Base-by-base conservation (phyloP, 2,888 invertebrate genomes). In the Ischnura elegans region DNA sequence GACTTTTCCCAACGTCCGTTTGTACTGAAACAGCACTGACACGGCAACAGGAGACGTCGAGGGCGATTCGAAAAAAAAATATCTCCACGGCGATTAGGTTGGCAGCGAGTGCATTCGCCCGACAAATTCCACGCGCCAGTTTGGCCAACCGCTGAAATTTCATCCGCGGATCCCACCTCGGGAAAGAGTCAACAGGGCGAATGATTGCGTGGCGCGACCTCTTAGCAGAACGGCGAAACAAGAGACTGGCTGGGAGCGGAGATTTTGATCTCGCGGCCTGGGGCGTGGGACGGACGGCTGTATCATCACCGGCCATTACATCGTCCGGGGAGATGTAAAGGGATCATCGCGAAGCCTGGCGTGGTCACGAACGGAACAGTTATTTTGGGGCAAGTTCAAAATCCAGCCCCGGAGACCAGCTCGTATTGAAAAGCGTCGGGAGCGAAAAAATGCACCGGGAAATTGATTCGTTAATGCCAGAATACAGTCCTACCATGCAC, bases 91-190 rank as follows among this genome's bases (percentile, higher is more conserved):
- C 76, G 76, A 76, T 36, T 29, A 36, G 76, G 76, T 36, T 76
- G 76, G 76, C 36, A 76, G 76, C 29, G 16, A 76, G 76, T 10
- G 76, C 76, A 76, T 76, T 76, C 76, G 76, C 36, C 76, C 76
- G 36, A 76, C 76, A 76, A 29, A 76, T 76, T 76, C 76, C 76
- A 76, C 76, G 76, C 76, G 76, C n/a, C 76, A 76, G 76, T 76
- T n/a, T 76, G 76, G 76, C 76, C 76, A 76, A 76, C 76, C 76
- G 16, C 76, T 76, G 25, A 29, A 76, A 76, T 76, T 76, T 76
- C 36, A 76, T 76, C 36, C 25, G 76, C 76, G 13, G 76, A 76
- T 76, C 16, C 36, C 36, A 36, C 36, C 76, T 5, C 51, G 4
- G 0, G 51, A n/a, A 61, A 76, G 76, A 76, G 76, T 76, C 76